Percentiles rank a stretch among this genome's conserved stretches.
These are phyloP conservation scores for Acanthosepion esculentum DNA, from an alignment of 2,888 invertebrate genomes.

Conservation along the genomic window DNA sequence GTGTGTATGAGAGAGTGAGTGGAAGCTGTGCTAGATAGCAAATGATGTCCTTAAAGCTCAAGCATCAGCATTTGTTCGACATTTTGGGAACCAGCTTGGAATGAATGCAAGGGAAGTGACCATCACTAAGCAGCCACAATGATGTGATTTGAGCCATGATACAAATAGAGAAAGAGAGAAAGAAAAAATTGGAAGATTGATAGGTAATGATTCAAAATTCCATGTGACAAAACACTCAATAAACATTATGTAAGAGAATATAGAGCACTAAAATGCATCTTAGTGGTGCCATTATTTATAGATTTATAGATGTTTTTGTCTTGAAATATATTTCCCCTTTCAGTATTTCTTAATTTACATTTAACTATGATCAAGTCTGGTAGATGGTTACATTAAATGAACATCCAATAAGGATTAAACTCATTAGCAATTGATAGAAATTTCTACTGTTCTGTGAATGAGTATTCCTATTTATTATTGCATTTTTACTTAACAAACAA, in stretches of 20 bases:
- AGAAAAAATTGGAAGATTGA: background rate
- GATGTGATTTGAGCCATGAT: background rate
- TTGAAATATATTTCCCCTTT: background rate
- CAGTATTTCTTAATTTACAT: background rate
- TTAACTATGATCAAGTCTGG: background rate
- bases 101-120: background rate
- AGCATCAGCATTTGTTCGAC: conserved; percentile 2
- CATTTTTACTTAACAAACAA: too few species aligned
- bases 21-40: background rate
- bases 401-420: background rate
- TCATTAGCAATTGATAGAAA: background rate
- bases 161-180: background rate
- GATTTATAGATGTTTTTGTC: background rate
- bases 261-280: background rate
- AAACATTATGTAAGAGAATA: background rate
- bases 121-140: background rate
- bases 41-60: background rate
- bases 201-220: conserved; percentile 18
- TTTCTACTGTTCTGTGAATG: too few species aligned
- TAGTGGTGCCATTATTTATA: background rate
- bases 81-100: background rate
- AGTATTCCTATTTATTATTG: too few species aligned
- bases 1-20: background rate
- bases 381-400: background rate
- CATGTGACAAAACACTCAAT: background rate